Evolutionary conservation across 1,140 invertebrate genomes (phyloP).

Genomic region (Bombus waltoni): DNA sequence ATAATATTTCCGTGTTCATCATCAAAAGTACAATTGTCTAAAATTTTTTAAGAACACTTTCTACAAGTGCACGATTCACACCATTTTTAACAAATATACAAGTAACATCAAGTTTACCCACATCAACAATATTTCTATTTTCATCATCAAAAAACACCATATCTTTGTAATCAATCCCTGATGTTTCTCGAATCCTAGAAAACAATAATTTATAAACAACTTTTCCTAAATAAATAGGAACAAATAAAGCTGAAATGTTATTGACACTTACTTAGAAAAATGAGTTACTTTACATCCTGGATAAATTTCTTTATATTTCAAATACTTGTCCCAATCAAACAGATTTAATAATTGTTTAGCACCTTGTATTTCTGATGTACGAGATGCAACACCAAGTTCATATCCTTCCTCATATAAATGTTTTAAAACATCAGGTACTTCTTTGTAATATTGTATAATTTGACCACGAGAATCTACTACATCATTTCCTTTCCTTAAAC

Average conservation of each 20-base stretch:
- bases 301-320: constrained; percentile 89
- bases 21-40: constrained; percentile 81
- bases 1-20: constrained; percentile 86
- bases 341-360: constrained; percentile 87
- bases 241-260: constrained; percentile 18
- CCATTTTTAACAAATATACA: constrained; percentile 84
- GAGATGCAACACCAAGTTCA: constrained; percentile 86
- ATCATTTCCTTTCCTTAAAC: constrained; percentile 80
- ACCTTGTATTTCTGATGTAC: constrained; percentile 86
- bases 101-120: constrained; percentile 83
- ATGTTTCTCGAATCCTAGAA: constrained; percentile 84
- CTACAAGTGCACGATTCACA: constrained; percentile 80
- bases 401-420: constrained; percentile 84
- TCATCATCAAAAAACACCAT: constrained; percentile 91
- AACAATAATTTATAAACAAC: constrained; percentile 39
- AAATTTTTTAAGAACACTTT: constrained; percentile 79
- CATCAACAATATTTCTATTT: constrained; percentile 84
- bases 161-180: constrained; percentile 84
- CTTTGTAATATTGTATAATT: constrained; percentile 84
- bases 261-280: constrained; percentile 85
- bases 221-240: constrained; percentile 28
- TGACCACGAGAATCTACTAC: constrained; percentile 83
- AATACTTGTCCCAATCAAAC: constrained; percentile 88
- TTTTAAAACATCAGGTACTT: constrained; percentile 86
- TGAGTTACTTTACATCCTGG: constrained; percentile 88